These are phyloP conservation scores for Onychostruthus taczanowskii DNA, from an alignment of 2,113 vertebrate species.

Conservation along the genomic window DNA sequence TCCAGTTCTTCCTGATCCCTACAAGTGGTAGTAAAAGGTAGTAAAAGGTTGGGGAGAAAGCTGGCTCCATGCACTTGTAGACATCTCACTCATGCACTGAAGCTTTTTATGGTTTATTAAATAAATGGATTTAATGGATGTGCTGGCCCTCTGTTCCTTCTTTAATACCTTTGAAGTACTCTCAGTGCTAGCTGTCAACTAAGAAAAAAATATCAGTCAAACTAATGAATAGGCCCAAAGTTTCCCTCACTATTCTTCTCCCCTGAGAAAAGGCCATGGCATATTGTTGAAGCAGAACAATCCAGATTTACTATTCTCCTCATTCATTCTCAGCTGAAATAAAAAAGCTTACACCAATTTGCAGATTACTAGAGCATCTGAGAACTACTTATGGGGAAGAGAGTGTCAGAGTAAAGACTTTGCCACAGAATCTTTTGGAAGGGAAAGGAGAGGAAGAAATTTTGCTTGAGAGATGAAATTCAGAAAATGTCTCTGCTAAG, in stretches of 20 bases:
- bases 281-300: constrained; percentile 26
- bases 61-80: not conserved
- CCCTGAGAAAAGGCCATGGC: constrained; percentile 35
- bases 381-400: constrained; percentile 39
- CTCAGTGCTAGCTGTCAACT: constrained; percentile 44
- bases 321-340: constrained; percentile 36
- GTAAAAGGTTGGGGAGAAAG: constrained; percentile 7
- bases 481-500: constrained; percentile 16
- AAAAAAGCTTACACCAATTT: constrained; percentile 30
- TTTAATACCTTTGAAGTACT: constrained; percentile 57
- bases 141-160: constrained; percentile 29
- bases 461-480: constrained; percentile 33
- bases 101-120: constrained; percentile 61
- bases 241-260: constrained; percentile 50
- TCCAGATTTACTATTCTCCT: constrained; percentile 44
- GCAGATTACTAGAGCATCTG: constrained; percentile 48
- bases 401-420: constrained; percentile 44
- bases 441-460: constrained; percentile 2
- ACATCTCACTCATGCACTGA: constrained; percentile 18
- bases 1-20: not conserved
- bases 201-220: constrained; percentile 56
- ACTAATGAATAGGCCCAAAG: constrained; percentile 51
- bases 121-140: constrained; percentile 63
- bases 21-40: not conserved
- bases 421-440: constrained; percentile 19